Evolutionary conservation across 2,888 invertebrate genomes (phyloP).

Genomic region (Sisyra terminalis): DNA sequence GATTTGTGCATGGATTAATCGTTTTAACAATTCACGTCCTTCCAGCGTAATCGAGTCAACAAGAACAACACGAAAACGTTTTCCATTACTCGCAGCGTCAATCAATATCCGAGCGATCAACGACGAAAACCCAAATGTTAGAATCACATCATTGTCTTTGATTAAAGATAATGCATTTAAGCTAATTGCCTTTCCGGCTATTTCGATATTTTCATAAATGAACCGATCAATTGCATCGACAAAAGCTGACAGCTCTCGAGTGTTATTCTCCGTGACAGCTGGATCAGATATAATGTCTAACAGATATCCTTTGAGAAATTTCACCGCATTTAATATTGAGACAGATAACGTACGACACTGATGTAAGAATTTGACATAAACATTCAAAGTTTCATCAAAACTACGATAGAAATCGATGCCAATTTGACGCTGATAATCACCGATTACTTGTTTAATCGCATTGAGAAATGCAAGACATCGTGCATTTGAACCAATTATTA

Average conservation of each 20-base stretch:
- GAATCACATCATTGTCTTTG: conserved; percentile 64
- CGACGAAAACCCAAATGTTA: conserved; percentile 76
- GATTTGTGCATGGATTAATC: conserved; percentile 52
- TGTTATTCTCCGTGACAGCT: conserved; percentile 53
- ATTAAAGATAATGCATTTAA: conserved; percentile 67
- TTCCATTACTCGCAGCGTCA: conserved; percentile 39
- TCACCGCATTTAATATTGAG: conserved; percentile 79
- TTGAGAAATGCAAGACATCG: conserved; percentile 70
- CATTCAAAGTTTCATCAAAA: conserved; percentile 57
- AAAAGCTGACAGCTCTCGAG: conserved; percentile 45
- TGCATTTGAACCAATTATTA: conserved; percentile 76
- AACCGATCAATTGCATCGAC: conserved; percentile 50
- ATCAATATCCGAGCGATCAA: conserved; percentile 53
- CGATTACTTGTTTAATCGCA: conserved; percentile 63
- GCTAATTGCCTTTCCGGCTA: conserved; percentile 77
- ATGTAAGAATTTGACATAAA: conserved; percentile 53
- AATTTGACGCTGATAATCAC: conserved; percentile 61
- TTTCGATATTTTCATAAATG: conserved; percentile 67
- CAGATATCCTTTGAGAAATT: conserved; percentile 55
- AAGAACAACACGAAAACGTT: conserved; percentile 62
- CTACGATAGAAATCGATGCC: conserved; percentile 68
- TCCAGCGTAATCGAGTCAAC: conserved; percentile 62
- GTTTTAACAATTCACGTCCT: conserved; percentile 57
- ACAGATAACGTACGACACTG: conserved; percentile 70
- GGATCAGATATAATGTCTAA: conserved; percentile 48